Conservation (phyloP, 2,797 vertebrate species). For the Acanthurus tractus region DNA sequence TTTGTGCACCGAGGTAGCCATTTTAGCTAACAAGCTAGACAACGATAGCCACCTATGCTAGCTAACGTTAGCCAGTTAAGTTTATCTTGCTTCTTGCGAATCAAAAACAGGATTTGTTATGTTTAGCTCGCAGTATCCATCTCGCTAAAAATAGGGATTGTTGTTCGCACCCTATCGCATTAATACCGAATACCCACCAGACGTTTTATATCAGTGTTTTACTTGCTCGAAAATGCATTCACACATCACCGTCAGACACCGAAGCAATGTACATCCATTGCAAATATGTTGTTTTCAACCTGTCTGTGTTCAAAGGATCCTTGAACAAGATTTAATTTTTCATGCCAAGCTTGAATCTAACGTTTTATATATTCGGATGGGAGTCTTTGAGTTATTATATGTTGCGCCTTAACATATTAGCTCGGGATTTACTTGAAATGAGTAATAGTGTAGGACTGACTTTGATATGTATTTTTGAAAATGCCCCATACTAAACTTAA, state of each 20-base stretch:
- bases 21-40: constrained; percentile 71
- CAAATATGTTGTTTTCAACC: neutral
- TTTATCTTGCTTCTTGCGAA: constrained; percentile 20
- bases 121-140: neutral
- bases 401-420: no score
- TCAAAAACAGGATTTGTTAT: neutral
- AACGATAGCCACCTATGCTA: constrained; percentile 49
- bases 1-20: constrained; percentile 71
- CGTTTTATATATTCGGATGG: neutral
- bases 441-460: neutral
- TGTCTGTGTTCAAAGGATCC: neutral
- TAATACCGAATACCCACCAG: neutral
- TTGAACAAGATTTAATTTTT: neutral
- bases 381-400: neutral
- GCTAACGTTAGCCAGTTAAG: constrained; percentile 9
- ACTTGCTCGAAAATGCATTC: neutral
- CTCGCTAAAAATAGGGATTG: accelerated
- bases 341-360: neutral
- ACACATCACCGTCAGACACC: neutral
- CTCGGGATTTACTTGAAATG: neutral
- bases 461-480: neutral
- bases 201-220: neutral
- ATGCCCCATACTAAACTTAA: neutral
- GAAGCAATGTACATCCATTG: neutral
- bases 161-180: neutral